Evolutionary conservation across 2,888 invertebrate genomes (phyloP).

Genomic region (Synergus japonicus): DNA sequence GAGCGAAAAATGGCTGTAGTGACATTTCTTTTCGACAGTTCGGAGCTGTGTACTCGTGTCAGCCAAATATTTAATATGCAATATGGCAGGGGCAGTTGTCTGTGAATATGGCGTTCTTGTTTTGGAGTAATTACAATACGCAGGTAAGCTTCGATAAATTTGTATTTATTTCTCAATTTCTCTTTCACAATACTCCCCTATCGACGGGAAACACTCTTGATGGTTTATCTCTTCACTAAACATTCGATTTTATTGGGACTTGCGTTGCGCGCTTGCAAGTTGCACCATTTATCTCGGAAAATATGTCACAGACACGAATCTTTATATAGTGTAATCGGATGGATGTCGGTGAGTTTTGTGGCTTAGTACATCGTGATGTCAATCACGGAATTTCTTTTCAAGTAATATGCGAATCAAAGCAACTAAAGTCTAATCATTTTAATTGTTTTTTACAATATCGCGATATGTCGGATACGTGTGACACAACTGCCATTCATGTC

Average conservation of each 20-base stretch:
- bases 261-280: neutral
- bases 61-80: slow-evolving; percentile 39
- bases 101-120: slow-evolving; percentile 40
- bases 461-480: slow-evolving; percentile 28
- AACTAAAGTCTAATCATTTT: slow-evolving; percentile 28
- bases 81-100: slow-evolving; percentile 37
- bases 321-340: neutral
- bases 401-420: neutral
- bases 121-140: slow-evolving; percentile 32
- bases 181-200: neutral
- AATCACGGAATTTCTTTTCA: slow-evolving; percentile 14
- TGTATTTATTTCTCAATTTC: slow-evolving; percentile 13
- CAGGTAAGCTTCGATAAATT: slow-evolving; percentile 23
- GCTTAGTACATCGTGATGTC: neutral
- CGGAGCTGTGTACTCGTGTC: slow-evolving; percentile 35
- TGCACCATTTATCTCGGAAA: slow-evolving; percentile 29
- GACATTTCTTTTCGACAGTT: slow-evolving; percentile 38
- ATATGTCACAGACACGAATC: slow-evolving; percentile 16
- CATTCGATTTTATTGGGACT: slow-evolving; percentile 27
- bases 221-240: slow-evolving; percentile 1
- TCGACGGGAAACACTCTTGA: slow-evolving; percentile 4
- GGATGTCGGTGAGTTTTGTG: neutral
- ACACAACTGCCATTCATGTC: slow-evolving; percentile 33
- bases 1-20: slow-evolving; percentile 39
- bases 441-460: slow-evolving; percentile 40